These are phyloP conservation scores for Onychorhynchus coronatus DNA, from an alignment of 2,113 vertebrate genomes.

Conservation along the genomic window DNA sequence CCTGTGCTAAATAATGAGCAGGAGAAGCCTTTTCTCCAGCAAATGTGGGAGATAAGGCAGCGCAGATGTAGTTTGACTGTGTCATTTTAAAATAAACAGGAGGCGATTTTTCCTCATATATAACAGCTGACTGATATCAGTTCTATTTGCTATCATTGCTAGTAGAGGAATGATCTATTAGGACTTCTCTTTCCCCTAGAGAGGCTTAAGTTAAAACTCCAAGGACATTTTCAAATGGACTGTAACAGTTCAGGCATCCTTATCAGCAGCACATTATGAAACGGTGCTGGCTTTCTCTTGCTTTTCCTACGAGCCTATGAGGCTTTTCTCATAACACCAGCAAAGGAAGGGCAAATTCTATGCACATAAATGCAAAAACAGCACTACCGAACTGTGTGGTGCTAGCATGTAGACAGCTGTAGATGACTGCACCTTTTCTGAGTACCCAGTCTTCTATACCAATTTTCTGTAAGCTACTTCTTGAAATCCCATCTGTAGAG, in stretches of 20 bases:
- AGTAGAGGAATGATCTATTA: constrained; percentile 53
- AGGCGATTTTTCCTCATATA: constrained; percentile 24
- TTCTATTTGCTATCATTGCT: constrained; percentile 35
- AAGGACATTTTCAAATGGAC: constrained; percentile 56
- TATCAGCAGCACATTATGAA: constrained; percentile 37
- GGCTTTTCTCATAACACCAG: neutral
- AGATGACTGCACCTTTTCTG: neutral
- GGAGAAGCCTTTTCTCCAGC: neutral
- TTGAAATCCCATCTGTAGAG: neutral
- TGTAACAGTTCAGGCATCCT: constrained; percentile 26
- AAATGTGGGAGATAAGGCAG: constrained; percentile 24
- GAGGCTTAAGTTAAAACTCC: constrained; percentile 41
- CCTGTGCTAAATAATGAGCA: neutral
- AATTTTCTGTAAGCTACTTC: neutral
- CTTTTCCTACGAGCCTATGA: neutral
- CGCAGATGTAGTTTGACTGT: neutral
- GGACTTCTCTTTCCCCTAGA: constrained; percentile 41
- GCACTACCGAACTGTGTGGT: neutral
- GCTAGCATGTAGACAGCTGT: neutral
- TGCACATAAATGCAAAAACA: neutral
- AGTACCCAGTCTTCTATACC: neutral
- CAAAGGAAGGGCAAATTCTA: neutral
- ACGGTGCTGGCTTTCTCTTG: constrained; percentile 15
- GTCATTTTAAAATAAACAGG: constrained; percentile 27
- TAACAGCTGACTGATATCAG: constrained; percentile 31